Percentiles rank a stretch among this genome's conserved stretches.
Conservation (phyloP, 2,797 vertebrate genomes). For the Chiroxiphia lanceolata region DNA sequence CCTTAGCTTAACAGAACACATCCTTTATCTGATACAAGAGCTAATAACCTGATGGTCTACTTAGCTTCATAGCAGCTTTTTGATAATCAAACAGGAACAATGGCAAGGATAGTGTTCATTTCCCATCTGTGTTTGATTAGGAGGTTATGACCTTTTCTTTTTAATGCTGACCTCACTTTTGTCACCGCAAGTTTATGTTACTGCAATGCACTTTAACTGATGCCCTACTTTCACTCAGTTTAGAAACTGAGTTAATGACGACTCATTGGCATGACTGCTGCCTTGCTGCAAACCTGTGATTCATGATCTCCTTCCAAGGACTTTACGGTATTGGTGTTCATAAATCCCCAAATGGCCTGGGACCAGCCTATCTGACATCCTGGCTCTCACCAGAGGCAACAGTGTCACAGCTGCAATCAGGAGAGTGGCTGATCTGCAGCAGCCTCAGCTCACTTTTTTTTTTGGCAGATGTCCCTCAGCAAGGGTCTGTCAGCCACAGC, state of each 20-base stretch:
- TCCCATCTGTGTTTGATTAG: slow-evolving; percentile 54
- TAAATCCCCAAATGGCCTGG: slow-evolving; percentile 49
- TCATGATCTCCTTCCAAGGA: slow-evolving; percentile 51
- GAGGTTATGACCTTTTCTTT: slow-evolving; percentile 56
- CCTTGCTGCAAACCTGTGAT: slow-evolving; percentile 52
- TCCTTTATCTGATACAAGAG: slow-evolving; percentile 8
- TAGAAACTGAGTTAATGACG: slow-evolving; percentile 47
- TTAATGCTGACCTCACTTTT: slow-evolving; percentile 57
- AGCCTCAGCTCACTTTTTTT: neutral
- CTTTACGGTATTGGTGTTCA: slow-evolving; percentile 14
- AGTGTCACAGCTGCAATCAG: slow-evolving; percentile 60
- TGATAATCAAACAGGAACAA: slow-evolving; percentile 46
- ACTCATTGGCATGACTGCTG: slow-evolving; percentile 37
- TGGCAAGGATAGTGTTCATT: slow-evolving; percentile 19
- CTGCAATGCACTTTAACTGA: slow-evolving; percentile 66
- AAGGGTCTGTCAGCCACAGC: neutral
- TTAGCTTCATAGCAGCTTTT: slow-evolving; percentile 10
- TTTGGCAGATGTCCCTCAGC: slow-evolving; percentile 52
- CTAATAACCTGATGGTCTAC: slow-evolving; percentile 50
- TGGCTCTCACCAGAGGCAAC: slow-evolving; percentile 39
- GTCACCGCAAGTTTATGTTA: slow-evolving; percentile 55
- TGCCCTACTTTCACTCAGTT: slow-evolving; percentile 58
- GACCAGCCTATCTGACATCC: slow-evolving; percentile 49
- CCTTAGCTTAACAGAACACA: slow-evolving; percentile 1
- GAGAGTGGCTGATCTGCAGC: slow-evolving; percentile 28